Evolutionary conservation across 2,113 vertebrate genomes (phyloP), one percentile per base, ranked within the genome.

Genomic region (Scolopax mira): DNA sequence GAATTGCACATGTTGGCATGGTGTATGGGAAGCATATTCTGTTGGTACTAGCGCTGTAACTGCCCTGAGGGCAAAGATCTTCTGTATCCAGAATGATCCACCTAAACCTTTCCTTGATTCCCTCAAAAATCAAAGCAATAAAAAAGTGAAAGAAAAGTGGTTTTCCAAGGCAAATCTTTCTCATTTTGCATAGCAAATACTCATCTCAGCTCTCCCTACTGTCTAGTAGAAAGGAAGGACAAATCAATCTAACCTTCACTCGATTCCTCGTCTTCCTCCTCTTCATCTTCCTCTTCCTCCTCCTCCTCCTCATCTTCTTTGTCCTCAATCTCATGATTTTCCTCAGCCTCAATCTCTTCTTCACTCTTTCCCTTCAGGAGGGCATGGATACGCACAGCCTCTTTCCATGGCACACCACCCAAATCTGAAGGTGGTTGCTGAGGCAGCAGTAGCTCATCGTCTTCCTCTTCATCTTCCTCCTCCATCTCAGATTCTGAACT

Each of bases 401-500:
- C 99, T 86, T 99, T 99, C 99, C 99, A 99, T 1, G 99, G 99
- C 39, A 99, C 98, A 0, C 99, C 99, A 1, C 99, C 99, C 64
- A 99, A 97, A 95, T 99, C 99, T 2, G 99, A 99, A 31, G 98
- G 94, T 19, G 93, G 97, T 7, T 97, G 96, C 10, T 82, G 97
- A 8, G 96, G 94, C 12, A 97, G 97, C 22, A 96, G 94, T 6
- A 97, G 97, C 6, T 97, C 97, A 35, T 98, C 97, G 3, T 98
- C 98, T 23, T 94, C 97, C 6, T 98, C 98, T 3, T 98, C 97
- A 49, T 98, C 97, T 70, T 98, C 97, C 79, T 98, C 98, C 48
- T 99, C 99, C 98, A 99, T 99, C 94, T 99, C 99, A 0, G 99
- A 99, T 96, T 99, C 99, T 2, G 99, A 99, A 96, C 99, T 99